A percentile compares a stretch with the other conserved stretches of the same genome.
These are phyloP conservation scores for Lasioglossum albipes DNA, from an alignment of 1,140 invertebrate genomes.

Conservation along the genomic window DNA sequence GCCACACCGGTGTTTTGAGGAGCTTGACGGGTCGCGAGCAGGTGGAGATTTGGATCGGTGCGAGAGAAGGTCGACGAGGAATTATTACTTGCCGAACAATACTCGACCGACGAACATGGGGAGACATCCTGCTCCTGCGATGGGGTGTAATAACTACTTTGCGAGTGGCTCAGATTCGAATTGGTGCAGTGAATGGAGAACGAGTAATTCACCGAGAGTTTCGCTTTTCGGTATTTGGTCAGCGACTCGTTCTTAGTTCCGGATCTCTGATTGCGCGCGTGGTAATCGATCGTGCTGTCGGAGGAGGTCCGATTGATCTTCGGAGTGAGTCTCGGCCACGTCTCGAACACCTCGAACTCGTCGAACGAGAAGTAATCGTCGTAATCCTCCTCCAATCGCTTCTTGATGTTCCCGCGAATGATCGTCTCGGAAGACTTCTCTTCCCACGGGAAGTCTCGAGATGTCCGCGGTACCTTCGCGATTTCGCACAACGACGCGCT, in stretches of 20 bases:
- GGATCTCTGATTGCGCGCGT: background rate
- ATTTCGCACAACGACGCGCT: background rate
- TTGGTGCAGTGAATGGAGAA: background rate
- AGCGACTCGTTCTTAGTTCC: background rate
- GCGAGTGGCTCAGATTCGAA: background rate
- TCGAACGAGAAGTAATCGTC: slow-evolving; percentile 17
- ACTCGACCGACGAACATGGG: slow-evolving; percentile 7
- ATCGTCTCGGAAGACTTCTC: slow-evolving; percentile 37
- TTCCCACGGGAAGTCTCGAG: background rate
- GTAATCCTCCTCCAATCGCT: slow-evolving; percentile 59
- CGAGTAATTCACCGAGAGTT: background rate
- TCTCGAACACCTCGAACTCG: background rate
- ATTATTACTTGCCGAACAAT: background rate
- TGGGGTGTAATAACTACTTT: background rate
- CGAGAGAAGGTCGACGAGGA: background rate
- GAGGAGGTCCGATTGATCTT: background rate
- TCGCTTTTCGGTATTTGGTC: background rate
- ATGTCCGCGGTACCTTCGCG: no score
- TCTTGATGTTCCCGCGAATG: slow-evolving; percentile 54
- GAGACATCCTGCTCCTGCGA: background rate
- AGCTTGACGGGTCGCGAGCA: no score
- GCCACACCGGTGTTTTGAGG: background rate
- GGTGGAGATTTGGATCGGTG: background rate
- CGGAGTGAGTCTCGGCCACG: background rate
- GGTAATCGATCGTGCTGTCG: background rate